These are phyloP conservation scores for Vanessa atalanta DNA, from an alignment of 1,140 invertebrate genomes.

Conservation along the genomic window DNA sequence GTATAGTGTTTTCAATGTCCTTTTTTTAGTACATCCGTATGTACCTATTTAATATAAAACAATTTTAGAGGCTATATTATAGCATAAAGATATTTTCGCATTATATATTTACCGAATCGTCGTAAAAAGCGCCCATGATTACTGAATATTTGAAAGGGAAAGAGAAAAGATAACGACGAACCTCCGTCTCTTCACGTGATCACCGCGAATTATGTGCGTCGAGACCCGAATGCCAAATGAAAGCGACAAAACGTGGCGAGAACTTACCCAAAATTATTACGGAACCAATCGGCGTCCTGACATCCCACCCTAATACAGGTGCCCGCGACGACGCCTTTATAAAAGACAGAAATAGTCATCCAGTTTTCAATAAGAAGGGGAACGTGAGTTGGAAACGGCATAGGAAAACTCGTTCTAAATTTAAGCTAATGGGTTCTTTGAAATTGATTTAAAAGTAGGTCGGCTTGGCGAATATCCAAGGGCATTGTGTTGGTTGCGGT, in stretches of 20 bases:
- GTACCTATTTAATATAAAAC: no score
- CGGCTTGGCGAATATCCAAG: slow-evolving; percentile 25
- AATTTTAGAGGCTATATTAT: neutral
- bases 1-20: no score
- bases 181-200: slow-evolving; percentile 20
- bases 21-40: no score
- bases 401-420: slow-evolving; percentile 21
- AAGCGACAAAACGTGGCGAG: slow-evolving; percentile 1
- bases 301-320: slow-evolving; percentile 25
- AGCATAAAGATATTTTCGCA: neutral
- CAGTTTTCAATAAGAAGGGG: slow-evolving; percentile 16
- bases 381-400: slow-evolving; percentile 25
- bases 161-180: slow-evolving; percentile 18
- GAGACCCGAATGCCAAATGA: slow-evolving; percentile 19
- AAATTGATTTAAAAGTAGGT: slow-evolving; percentile 33
- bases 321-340: slow-evolving; percentile 5
- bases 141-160: slow-evolving; percentile 16
- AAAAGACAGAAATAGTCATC: slow-evolving; percentile 12
- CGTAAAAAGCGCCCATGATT: neutral
- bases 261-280: slow-evolving; percentile 25
- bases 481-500: slow-evolving; percentile 13
- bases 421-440: slow-evolving; percentile 18
- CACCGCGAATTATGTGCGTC: slow-evolving; percentile 21
- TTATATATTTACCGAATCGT: neutral
- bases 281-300: slow-evolving; percentile 30